Conservation (phyloP, 2,797 vertebrate species). For the Helarctos malayanus region DNA sequence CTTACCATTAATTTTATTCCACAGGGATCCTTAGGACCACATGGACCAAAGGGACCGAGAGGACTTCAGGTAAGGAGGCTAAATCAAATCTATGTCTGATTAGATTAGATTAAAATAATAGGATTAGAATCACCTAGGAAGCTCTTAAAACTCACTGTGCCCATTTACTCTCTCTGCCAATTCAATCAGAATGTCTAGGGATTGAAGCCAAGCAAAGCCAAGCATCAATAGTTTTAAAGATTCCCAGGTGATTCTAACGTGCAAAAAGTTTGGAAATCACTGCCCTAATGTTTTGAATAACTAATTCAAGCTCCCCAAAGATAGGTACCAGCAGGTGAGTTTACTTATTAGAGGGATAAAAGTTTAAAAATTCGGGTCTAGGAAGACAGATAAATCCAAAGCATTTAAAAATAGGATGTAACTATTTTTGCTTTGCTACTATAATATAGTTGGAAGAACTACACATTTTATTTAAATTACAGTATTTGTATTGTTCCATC, state of each 20-base stretch:
- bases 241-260: neutral
- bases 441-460: neutral
- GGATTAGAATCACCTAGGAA: neutral
- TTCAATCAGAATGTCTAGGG: slow-evolving; percentile 13
- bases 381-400: neutral
- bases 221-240: neutral
- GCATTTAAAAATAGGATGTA: neutral
- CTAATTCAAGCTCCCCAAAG: neutral
- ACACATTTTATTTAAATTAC: slow-evolving; percentile 40
- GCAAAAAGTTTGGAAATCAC: neutral
- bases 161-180: neutral
- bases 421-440: neutral
- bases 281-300: neutral
- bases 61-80: slow-evolving; percentile 89
- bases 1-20: slow-evolving; percentile 72
- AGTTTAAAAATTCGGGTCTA: neutral
- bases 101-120: neutral
- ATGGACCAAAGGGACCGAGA: slow-evolving; percentile 90
- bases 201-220: neutral
- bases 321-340: neutral
- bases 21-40: slow-evolving; percentile 91
- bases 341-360: neutral
- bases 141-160: neutral
- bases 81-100: slow-evolving; percentile 45
- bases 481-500: slow-evolving; percentile 5